Evolutionary conservation across 2,797 vertebrate genomes (phyloP).

Genomic region (Sparidentex hasta): DNA sequence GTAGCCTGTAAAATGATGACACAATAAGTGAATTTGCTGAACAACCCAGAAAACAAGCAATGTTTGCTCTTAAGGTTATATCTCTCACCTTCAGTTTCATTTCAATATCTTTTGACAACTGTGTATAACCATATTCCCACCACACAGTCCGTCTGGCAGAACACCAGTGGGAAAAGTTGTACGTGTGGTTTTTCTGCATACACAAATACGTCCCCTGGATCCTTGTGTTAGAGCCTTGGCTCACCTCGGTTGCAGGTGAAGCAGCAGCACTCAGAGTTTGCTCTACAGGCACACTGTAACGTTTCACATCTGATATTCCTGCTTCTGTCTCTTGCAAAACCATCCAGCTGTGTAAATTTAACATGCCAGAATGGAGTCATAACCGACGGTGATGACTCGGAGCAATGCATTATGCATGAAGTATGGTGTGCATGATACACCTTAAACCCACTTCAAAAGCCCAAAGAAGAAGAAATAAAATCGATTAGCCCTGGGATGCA

Average conservation of each 20-base stretch:
- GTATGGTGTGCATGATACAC: constrained; percentile 42
- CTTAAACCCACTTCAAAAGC: constrained; percentile 48
- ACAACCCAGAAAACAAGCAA: too few relatives aligned
- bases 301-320: constrained; percentile 53
- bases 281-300: constrained; percentile 29
- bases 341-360: constrained; percentile 59
- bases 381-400: constrained; percentile 37
- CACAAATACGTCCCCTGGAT: not conserved
- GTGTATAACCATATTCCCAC: too few relatives aligned
- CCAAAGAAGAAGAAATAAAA: not conserved
- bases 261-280: constrained; percentile 18
- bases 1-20: too few relatives aligned
- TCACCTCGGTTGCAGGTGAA: constrained; percentile 40
- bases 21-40: too few relatives aligned
- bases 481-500: not conserved
- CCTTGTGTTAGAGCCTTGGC: not conserved
- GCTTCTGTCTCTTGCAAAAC: constrained; percentile 47
- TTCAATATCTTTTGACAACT: too few relatives aligned
- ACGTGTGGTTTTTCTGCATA: too few relatives aligned
- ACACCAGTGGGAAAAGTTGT: too few relatives aligned
- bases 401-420: constrained; percentile 59
- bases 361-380: constrained; percentile 62
- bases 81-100: too few relatives aligned
- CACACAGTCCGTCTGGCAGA: too few relatives aligned
- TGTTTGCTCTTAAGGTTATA: too few relatives aligned